Evolutionary conservation across 1,140 invertebrate species (phyloP), one percentile per base, ranked within the genome.

Genomic region (Sminthurinus signatus): DNA sequence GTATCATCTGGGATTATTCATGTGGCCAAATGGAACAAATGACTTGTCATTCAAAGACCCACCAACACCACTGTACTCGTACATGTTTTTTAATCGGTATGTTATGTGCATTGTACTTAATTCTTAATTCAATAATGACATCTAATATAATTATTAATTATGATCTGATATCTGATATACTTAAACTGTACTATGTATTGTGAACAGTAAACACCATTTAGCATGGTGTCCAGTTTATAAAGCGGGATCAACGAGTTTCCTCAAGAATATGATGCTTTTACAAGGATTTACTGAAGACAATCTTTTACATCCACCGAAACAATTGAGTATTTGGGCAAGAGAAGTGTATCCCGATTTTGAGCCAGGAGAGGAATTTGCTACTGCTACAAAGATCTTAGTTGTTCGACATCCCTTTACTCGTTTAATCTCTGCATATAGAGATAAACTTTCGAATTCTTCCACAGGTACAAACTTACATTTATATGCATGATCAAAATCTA

Each of bases 321-420:
- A 81, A 64, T 68, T 78, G 0, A 76, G 74, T 29, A 71, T 72
- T 15, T 72, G 80, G 3, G 79, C 80, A 3, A 74, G 80, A 23
- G 75, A 74, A 60, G 66, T 76, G 8, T 78, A 74, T 64, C 75
- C 76, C 19, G 76, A 80, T 52, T 78, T 77, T 1, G 75, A 78
- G 55, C 58, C 57, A 31, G 69, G 64, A 64, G 69, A 75, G 72
- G 75, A 77, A 69, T 56, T 44, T 17, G 58, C 75, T 58, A 74
- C 69, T 25, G 80, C 80, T 36, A 74, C 75, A 51, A 82, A 81
- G 62, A 74, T 82, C 14, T 63, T 81, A 23, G 77, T 82, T 66
- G 80, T 85, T 1, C 74, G 85, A 19, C 82, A 86, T 74, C 85
- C 85, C 3, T 81, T 86, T 64, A 82, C 86, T 71, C 75, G 85